Evolutionary conservation across 2,113 vertebrate genomes (phyloP), one percentile per base, ranked within the genome.

Genomic region (Myiozetetes cayanensis): DNA sequence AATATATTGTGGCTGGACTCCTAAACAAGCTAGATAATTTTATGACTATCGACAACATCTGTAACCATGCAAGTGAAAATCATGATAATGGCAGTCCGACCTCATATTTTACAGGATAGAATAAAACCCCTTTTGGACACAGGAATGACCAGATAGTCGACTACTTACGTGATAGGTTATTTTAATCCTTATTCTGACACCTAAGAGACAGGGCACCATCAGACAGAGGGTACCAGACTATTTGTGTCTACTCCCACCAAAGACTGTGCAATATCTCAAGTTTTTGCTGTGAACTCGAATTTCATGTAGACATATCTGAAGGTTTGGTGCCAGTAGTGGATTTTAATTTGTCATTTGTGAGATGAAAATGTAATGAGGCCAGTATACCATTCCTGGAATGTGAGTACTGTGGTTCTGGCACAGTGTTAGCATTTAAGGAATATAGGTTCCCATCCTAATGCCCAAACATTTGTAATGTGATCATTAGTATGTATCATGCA

Each of bases 1-100:
- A 91, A 90, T 91, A 70, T 83, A 86, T 53, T 92, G 71, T 77
- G 58, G 23, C 59, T 91, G 52, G 66, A 70, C 37, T 76, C 41
- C 85, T 95, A 63, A 87, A 94, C 75, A 39, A 93, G 31, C 22
- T 75, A 41, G 35, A 50, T 81, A 90, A 87, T 82, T 93, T 93
- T 93, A 85, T 81, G 33, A 46, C 59, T 41, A 68, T 87, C 63
- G 93, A 37, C 84, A 78, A 87, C 46, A 81, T 93, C 72, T 89
- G 52, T 70, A 92, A 92, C 27, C 72, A 58, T 71, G 82, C 80
- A 85, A 85, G 77, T 2, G 3, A 94, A 77, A 47, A 55, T 71
- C 63, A 21, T 31, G 49, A 83, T 71, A 92, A 72, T 68, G 24
- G 59, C 75, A 84, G 63, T 73, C 74, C 35, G 92, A 56, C 58